phyloP scores from a whole-genome alignment of 2,797 vertebrate genomes.

The Parambassis ranga region DNA sequence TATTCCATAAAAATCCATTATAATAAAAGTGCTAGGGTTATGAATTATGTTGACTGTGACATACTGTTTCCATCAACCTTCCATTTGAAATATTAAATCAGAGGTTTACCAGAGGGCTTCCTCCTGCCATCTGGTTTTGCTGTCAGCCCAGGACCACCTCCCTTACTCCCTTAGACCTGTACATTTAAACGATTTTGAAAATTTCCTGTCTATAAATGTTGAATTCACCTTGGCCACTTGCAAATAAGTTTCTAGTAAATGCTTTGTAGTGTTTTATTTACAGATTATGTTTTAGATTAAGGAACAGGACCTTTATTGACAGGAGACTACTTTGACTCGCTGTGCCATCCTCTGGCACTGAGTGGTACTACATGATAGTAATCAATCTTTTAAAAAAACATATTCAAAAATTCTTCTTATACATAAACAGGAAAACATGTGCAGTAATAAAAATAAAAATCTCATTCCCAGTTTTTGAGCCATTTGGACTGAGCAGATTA shows the following conservation, averaged over 20 bases:
- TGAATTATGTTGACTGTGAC: conserved; percentile 21
- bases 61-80: conserved; percentile 47
- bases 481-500: not conserved
- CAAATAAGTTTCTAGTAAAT: no score
- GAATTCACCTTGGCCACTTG: no score
- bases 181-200: no score
- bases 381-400: no score
- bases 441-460: not conserved
- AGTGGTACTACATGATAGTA: no score
- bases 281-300: no score
- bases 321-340: no score
- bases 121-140: conserved; percentile 55
- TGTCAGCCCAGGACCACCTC: conserved; percentile 32
- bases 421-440: not conserved
- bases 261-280: no score
- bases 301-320: no score
- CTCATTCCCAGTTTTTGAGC: not conserved
- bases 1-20: conserved; percentile 25
- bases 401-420: no score
- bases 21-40: conserved; percentile 29
- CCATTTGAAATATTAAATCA: conserved; percentile 68
- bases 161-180: conserved; percentile 1
- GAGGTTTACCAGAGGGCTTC: conserved; percentile 57
- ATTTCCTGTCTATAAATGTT: not conserved
- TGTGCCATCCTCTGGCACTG: no score